Percentiles rank a stretch among this genome's conserved stretches.
phyloP scores from a whole-genome alignment of 2,797 vertebrate genomes.

The Sebastiscus albofasciatus region DNA sequence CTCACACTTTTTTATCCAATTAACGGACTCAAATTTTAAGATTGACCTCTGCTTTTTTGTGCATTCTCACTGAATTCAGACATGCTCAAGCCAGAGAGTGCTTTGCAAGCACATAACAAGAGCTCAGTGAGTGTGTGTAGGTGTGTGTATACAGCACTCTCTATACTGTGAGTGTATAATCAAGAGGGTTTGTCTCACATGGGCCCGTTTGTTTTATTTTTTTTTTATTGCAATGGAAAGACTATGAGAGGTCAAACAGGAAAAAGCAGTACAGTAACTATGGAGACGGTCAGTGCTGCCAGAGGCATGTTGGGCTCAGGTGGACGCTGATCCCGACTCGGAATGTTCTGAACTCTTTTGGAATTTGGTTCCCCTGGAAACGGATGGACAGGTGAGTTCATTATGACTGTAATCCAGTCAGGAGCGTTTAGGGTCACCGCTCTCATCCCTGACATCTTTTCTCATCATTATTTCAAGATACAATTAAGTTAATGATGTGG shows the following conservation, averaged over 20 bases:
- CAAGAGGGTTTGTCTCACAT: conserved; percentile 23
- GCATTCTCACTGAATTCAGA: conserved; percentile 6
- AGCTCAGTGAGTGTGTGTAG: conserved; percentile 22
- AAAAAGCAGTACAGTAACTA: conserved; percentile 14
- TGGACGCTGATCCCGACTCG: conserved; percentile 57
- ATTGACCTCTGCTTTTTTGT: background rate
- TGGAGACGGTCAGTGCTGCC: conserved; percentile 18
- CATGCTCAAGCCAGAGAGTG: conserved; percentile 30
- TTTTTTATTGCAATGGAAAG: background rate
- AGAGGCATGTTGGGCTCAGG: conserved; percentile 52
- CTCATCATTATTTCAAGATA: conserved; percentile 1
- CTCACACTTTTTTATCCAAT: background rate
- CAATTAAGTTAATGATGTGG: background rate
- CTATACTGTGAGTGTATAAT: conserved; percentile 40
- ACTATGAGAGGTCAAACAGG: conserved; percentile 21
- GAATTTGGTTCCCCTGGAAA: conserved; percentile 50
- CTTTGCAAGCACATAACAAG: conserved; percentile 8
- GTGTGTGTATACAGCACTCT: conserved; percentile 37
- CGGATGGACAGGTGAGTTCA: conserved; percentile 67
- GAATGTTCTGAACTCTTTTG: conserved; percentile 46
- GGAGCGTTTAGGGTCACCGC: background rate
- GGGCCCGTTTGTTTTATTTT: background rate
- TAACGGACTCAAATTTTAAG: background rate
- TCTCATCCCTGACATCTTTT: background rate
- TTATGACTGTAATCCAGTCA: background rate